Evolutionary conservation across 2,888 invertebrate genomes (phyloP).

Genomic region (Nomada fucata): DNA sequence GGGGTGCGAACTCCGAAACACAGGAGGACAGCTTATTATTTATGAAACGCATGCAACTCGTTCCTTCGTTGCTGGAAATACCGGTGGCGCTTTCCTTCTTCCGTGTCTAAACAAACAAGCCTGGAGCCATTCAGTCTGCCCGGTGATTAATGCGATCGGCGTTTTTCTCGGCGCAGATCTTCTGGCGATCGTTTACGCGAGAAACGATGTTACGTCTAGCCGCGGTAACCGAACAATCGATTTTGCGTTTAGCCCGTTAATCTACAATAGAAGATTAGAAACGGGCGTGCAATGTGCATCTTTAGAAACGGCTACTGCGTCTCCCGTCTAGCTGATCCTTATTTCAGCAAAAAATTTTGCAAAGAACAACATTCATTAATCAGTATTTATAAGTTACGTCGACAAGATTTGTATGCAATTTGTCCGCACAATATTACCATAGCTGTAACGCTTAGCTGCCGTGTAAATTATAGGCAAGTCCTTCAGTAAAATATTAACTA

Average conservation of each 20-base stretch:
- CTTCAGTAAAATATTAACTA: neutral
- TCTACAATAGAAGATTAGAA: no score
- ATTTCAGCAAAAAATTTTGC: neutral
- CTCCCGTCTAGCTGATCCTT: no score
- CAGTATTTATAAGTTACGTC: no score
- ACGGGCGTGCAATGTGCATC: no score
- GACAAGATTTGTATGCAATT: no score
- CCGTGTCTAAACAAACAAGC: conserved; percentile 30
- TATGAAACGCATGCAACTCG: conserved; percentile 18
- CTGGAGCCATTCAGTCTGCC: conserved; percentile 4
- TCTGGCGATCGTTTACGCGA: neutral
- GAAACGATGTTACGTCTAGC: neutral
- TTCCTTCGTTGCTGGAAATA: conserved; percentile 22
- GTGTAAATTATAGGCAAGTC: no score
- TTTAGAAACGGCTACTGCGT: no score
- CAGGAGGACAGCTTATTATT: conserved; percentile 27
- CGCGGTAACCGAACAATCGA: neutral
- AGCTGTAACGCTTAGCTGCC: no score
- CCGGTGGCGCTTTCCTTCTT: conserved; percentile 15
- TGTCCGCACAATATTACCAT: no score
- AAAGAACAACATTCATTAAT: neutral
- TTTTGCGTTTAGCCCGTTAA: neutral
- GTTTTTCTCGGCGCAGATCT: neutral
- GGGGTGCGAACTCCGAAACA: neutral
- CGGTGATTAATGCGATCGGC: conserved; percentile 27